Percentiles rank a stretch among this genome's conserved stretches.
Evolutionary conservation across 2,797 vertebrate genomes (phyloP).

Genomic region (Micromesistius poutassou): DNA sequence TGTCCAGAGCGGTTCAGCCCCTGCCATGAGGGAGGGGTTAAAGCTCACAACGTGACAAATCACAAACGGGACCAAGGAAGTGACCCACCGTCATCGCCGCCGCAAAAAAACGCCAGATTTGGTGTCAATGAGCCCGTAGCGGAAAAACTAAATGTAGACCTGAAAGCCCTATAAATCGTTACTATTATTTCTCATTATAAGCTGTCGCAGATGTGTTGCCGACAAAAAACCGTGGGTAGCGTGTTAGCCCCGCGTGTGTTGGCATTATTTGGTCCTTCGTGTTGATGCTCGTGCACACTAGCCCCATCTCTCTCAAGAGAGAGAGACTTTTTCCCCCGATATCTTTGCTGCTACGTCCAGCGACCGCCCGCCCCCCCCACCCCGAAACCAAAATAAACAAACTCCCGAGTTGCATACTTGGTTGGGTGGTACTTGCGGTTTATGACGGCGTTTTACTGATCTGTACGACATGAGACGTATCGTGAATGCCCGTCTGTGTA

Average conservation of each 20-base stretch:
- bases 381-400: constrained; percentile 9
- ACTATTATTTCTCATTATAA: constrained; percentile 2
- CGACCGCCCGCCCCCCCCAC: no score
- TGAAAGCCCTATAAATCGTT: constrained; percentile 29
- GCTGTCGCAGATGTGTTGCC: constrained; percentile 22
- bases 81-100: no score
- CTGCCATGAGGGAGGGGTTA: no score
- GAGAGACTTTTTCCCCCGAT: background rate
- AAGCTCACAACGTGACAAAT: no score
- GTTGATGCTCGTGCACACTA: background rate
- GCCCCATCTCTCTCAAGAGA: background rate
- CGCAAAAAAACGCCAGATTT: no score
- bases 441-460: constrained; percentile 53
- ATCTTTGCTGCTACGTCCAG: background rate
- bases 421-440: constrained; percentile 22
- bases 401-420: constrained; percentile 28
- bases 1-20: no score
- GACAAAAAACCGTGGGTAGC: constrained; percentile 13
- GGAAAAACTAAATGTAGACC: constrained; percentile 7
- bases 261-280: constrained; percentile 47
- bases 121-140: no score
- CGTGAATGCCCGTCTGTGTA: constrained; percentile 59
- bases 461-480: constrained; percentile 61
- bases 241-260: constrained; percentile 48
- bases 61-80: no score